A percentile compares a stretch with the other conserved stretches of the same genome.
Evolutionary conservation across 2,797 vertebrate species (phyloP).

Genomic region (Paratrypauchen microcephalus): DNA sequence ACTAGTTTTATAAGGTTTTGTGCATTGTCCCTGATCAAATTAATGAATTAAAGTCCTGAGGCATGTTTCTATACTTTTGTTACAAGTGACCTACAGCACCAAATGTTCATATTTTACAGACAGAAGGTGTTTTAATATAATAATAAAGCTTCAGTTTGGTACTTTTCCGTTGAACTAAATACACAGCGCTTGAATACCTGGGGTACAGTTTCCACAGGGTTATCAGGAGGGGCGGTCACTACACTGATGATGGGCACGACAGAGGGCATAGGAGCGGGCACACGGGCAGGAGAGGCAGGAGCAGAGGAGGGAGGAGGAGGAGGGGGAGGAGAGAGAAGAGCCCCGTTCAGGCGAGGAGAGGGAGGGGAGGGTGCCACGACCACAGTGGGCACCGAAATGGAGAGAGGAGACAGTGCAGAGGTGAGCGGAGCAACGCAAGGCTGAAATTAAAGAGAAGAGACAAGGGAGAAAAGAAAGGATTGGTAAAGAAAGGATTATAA

Average conservation of each 20-base stretch:
- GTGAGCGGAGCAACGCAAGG: slow-evolving; percentile 70
- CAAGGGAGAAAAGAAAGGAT: neutral
- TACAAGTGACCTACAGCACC: too few species aligned
- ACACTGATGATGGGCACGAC: slow-evolving; percentile 87
- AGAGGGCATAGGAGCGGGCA: slow-evolving; percentile 80
- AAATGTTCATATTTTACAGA: too few species aligned
- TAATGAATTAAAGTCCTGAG: too few species aligned
- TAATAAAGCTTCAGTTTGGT: neutral
- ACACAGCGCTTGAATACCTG: slow-evolving; percentile 79
- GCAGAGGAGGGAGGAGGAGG: slow-evolving; percentile 51
- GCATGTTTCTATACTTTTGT: too few species aligned
- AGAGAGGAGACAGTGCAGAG: slow-evolving; percentile 73
- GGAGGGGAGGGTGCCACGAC: slow-evolving; percentile 78
- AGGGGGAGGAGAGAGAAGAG: slow-evolving; percentile 54
- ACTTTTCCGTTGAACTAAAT: neutral
- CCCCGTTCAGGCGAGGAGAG: slow-evolving; percentile 50
- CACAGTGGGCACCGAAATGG: slow-evolving; percentile 77
- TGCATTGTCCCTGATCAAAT: too few species aligned
- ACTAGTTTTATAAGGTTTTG: too few species aligned
- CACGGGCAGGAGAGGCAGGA: slow-evolving; percentile 57
- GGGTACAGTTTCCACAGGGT: slow-evolving; percentile 83
- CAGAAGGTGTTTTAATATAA: too few species aligned
- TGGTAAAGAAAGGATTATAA: slow-evolving; percentile 14
- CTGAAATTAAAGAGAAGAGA: slow-evolving; percentile 55
- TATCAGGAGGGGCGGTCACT: slow-evolving; percentile 83